phyloP scores from a whole-genome alignment of 2,797 vertebrate species.

The Rousettus madagascariensis region DNA sequence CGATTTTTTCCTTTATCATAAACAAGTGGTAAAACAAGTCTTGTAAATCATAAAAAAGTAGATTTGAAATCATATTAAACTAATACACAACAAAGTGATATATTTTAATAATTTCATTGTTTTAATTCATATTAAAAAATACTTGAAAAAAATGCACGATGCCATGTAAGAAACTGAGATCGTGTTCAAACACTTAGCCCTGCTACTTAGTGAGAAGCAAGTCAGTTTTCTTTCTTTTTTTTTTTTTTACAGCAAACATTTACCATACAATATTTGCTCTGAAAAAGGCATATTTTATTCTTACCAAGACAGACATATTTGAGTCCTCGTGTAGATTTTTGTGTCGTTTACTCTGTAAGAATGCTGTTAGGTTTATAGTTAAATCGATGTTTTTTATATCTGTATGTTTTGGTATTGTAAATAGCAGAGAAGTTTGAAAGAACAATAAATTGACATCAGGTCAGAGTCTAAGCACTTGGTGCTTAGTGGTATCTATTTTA shows the following conservation, averaged over 20 bases:
- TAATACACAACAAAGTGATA: not conserved
- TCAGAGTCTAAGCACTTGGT: slow-evolving; percentile 31
- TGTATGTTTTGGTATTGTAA: slow-evolving; percentile 19
- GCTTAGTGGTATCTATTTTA: slow-evolving; percentile 11
- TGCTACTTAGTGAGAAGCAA: not conserved
- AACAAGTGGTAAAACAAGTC: not conserved
- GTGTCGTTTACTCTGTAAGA: slow-evolving; percentile 18
- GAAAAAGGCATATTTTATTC: not conserved
- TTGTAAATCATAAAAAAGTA: not conserved
- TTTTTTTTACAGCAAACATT: not conserved
- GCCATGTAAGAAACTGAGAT: not conserved
- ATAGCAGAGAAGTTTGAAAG: slow-evolving; percentile 38
- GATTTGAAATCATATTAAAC: not conserved
- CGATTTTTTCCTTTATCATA: not conserved
- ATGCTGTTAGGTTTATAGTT: not conserved
- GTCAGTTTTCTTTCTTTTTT: not conserved
- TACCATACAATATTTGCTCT: not conserved
- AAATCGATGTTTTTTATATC: slow-evolving; percentile 25
- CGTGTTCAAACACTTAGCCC: not conserved
- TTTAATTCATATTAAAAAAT: not conserved
- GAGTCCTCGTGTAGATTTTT: not conserved
- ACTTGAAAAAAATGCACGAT: not conserved
- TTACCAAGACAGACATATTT: not conserved
- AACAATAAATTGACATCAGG: not conserved
- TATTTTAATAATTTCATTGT: not conserved